Percentiles rank a stretch among this genome's conserved stretches.
Conservation (phyloP, 2,113 vertebrate genomes). For the Galbula dea region DNA sequence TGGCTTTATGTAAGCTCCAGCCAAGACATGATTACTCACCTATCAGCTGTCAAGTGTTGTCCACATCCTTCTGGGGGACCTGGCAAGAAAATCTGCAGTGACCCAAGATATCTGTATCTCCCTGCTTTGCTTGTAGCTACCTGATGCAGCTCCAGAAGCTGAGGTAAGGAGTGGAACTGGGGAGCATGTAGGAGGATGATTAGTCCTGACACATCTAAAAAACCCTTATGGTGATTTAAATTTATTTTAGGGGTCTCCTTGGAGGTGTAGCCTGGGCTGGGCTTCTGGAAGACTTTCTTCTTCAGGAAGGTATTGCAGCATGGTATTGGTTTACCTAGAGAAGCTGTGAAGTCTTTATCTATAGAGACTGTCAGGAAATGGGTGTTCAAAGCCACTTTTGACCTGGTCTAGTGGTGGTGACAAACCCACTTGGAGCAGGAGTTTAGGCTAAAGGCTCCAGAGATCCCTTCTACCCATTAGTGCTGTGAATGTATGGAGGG, state of each 20-base stretch:
- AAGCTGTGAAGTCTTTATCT: neutral
- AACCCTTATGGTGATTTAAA: neutral
- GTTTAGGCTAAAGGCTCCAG: neutral
- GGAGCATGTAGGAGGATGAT: rapidly evolving
- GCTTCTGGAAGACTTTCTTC: neutral
- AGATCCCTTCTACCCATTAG: neutral
- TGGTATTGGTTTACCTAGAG: neutral
- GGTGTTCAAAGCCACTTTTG: neutral
- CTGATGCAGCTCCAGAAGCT: neutral
- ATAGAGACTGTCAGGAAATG: neutral
- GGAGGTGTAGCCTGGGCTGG: neutral
- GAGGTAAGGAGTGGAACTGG: neutral
- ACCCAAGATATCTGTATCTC: neutral
- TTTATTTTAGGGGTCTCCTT: neutral
- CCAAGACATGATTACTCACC: neutral
- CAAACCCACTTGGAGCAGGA: neutral
- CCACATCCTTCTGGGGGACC: neutral
- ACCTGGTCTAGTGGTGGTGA: neutral
- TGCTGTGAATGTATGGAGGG: neutral
- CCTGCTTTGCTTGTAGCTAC: neutral
- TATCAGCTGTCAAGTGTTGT: neutral
- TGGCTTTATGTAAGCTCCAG: neutral
- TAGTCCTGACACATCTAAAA: neutral
- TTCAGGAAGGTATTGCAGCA: neutral
- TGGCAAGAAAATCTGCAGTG: neutral